Conservation (phyloP, 2,797 vertebrate species). For the Phaenicophaeus curvirostris region DNA sequence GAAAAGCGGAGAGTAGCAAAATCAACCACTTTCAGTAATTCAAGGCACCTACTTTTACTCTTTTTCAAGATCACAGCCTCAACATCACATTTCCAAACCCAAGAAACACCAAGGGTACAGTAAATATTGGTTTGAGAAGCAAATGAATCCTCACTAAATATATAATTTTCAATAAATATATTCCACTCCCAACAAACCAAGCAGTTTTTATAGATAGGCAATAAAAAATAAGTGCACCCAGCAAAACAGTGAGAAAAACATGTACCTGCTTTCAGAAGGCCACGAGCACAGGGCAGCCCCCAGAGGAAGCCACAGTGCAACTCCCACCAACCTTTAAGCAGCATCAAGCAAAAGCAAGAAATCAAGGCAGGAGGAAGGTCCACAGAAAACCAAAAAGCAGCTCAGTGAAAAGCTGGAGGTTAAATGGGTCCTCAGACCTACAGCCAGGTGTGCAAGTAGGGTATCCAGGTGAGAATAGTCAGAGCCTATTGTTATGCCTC, state of each 20-base stretch:
- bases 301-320: neutral
- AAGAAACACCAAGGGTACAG: neutral
- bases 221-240: rapidly evolving
- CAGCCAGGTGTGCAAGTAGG: neutral
- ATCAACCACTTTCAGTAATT: neutral
- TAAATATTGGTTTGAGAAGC: too few species aligned
- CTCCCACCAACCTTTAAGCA: neutral
- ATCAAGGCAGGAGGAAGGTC: rapidly evolving
- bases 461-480: neutral
- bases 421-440: neutral
- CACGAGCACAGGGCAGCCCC: neutral
- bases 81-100: neutral
- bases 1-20: neutral
- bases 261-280: neutral
- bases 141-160: too few species aligned
- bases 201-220: neutral
- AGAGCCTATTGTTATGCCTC: neutral
- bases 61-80: neutral
- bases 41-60: neutral
- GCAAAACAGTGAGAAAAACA: neutral
- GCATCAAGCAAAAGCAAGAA: neutral
- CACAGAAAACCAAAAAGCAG: rapidly evolving
- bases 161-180: too few species aligned
- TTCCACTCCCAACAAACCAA: neutral
- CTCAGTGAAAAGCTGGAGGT: rapidly evolving